Evolutionary conservation across 2,797 vertebrate species (phyloP).

Genomic region (Schizopygopsis pylzovi): DNA sequence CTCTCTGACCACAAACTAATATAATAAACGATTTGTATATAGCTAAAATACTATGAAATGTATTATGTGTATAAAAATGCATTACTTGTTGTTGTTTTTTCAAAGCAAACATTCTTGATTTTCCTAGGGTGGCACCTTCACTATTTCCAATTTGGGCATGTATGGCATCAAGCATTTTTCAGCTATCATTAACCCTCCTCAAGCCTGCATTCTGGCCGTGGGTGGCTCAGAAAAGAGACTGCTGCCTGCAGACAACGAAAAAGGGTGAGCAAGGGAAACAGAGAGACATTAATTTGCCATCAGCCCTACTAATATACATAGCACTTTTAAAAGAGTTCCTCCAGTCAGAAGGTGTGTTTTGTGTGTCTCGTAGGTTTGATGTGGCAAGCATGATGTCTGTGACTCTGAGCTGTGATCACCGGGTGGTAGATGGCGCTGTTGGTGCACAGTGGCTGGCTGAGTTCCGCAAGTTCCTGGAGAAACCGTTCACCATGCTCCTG

Average conservation of each 20-base stretch:
- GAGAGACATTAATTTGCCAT: not conserved
- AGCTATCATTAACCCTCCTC: constrained; percentile 98
- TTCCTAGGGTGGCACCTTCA: constrained; percentile 93
- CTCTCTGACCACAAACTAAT: not conserved
- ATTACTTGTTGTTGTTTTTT: not conserved
- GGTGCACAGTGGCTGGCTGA: constrained; percentile 98
- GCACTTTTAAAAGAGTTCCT: not conserved
- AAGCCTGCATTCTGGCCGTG: constrained; percentile 95
- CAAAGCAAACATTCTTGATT: constrained; percentile 18
- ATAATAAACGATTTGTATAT: too few species aligned
- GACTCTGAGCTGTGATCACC: constrained; percentile 96
- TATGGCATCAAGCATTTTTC: constrained; percentile 98
- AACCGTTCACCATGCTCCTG: constrained; percentile 93
- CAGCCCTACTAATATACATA: not conserved
- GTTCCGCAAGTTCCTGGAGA: constrained; percentile 95
- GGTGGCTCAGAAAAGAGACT: constrained; percentile 91
- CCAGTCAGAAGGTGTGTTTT: not conserved
- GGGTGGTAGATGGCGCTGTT: constrained; percentile 95
- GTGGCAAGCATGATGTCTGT: constrained; percentile 94
- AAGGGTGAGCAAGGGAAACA: constrained; percentile 77
- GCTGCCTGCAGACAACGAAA: constrained; percentile 94
- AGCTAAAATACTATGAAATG: not conserved
- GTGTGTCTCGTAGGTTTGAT: constrained; percentile 82
- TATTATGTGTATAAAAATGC: not conserved
- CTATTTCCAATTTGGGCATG: constrained; percentile 98